Conservation (phyloP, 2,888 invertebrate species). For the Sisyra terminalis region DNA sequence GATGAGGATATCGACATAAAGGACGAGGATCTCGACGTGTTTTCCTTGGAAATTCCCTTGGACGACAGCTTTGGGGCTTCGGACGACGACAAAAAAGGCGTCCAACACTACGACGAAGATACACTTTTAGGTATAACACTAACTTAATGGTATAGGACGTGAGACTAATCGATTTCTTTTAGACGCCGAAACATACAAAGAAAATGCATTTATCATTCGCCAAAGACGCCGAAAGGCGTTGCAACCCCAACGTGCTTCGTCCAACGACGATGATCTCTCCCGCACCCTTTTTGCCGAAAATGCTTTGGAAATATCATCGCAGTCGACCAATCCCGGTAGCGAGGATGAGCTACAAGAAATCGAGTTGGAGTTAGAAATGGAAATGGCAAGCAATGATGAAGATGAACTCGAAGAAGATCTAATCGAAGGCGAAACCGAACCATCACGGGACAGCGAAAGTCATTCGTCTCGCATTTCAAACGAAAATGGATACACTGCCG, state of each 20-base stretch:
- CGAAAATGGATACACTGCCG: not conserved
- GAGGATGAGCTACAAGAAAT: not conserved
- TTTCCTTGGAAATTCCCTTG: conserved; percentile 14
- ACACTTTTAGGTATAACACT: conserved; percentile 10
- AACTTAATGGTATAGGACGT: not conserved
- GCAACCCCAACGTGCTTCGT: conserved; percentile 20
- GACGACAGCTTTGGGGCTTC: conserved; percentile 10
- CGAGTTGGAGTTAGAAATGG: not conserved
- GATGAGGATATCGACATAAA: conserved; percentile 15
- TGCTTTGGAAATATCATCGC: conserved; percentile 4
- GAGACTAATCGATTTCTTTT: not conserved
- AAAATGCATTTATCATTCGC: conserved; percentile 13
- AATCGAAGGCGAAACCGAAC: not conserved
- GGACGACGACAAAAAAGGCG: conserved; percentile 6
- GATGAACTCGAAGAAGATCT: not conserved
- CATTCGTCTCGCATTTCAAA: conserved; percentile 1
- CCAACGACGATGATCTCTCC: conserved; percentile 5
- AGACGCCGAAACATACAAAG: not conserved
- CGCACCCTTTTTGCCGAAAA: not conserved
- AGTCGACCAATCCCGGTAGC: conserved; percentile 2
- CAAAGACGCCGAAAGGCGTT: conserved; percentile 19
- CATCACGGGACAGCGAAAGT: not conserved
- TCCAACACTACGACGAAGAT: conserved; percentile 13
- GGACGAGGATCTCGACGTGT: conserved; percentile 16
- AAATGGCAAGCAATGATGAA: conserved; percentile 4